phyloP scores from a whole-genome alignment of 1,140 invertebrate genomes.

The Amphibalanus amphitrite region DNA sequence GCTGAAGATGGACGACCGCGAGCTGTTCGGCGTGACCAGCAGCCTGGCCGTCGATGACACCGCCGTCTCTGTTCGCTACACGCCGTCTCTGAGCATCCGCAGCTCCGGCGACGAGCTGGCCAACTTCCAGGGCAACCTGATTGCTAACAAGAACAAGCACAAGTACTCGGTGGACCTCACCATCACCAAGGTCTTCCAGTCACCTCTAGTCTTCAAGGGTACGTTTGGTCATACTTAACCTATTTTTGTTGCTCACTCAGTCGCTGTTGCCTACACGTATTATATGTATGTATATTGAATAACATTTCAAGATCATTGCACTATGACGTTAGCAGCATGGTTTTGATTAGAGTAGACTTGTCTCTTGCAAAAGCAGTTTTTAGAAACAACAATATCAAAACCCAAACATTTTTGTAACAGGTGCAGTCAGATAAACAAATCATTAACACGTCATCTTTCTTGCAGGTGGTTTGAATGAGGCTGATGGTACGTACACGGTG shows the following conservation, averaged over 20 bases:
- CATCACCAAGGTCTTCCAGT: not conserved
- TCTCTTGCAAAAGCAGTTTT: too few species aligned
- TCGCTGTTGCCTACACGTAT: too few species aligned
- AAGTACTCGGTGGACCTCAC: not conserved
- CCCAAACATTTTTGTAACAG: too few species aligned
- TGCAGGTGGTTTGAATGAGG: not conserved
- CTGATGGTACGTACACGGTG: not conserved
- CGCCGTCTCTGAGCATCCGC: not conserved
- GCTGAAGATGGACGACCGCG: not conserved
- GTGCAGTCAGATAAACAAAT: too few species aligned
- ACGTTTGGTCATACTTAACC: not conserved
- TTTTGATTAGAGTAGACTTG: too few species aligned
- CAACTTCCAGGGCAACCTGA: not conserved
- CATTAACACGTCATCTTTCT: too few species aligned
- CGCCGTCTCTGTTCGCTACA: not conserved
- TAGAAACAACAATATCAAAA: too few species aligned
- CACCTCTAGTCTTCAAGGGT: not conserved
- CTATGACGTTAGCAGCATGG: too few species aligned
- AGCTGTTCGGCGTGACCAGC: not conserved
- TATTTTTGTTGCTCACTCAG: not conserved
- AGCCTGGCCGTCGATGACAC: not conserved
- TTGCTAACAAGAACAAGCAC: not conserved
- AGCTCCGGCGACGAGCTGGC: not conserved
- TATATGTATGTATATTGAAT: not conserved
- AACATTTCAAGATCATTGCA: not conserved